These are phyloP conservation scores for Arctia plantaginis DNA, from an alignment of 2,888 invertebrate genomes.

Conservation along the genomic window DNA sequence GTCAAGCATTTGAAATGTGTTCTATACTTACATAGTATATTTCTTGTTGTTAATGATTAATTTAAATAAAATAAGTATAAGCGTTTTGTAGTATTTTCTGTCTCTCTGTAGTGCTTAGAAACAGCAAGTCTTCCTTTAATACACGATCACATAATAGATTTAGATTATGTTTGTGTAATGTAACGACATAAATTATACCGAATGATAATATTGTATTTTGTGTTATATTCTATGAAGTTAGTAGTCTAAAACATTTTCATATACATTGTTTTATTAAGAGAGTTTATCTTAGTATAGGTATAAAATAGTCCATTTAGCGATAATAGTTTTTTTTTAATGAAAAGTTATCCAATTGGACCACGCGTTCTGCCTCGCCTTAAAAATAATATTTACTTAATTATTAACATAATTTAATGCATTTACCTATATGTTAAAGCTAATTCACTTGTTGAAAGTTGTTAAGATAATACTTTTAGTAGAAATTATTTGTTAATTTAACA, in stretches of 20 bases:
- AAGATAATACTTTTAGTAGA: background rate
- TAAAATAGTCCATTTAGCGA: conserved; percentile 3
- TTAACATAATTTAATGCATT: conserved; percentile 30
- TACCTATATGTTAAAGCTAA: conserved; percentile 10
- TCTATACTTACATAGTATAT: background rate
- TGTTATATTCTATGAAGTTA: background rate
- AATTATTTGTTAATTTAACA: conserved; percentile 3
- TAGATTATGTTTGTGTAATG: background rate
- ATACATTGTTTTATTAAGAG: background rate
- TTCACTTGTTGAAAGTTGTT: background rate
- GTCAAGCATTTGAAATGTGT: background rate
- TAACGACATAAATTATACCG: background rate
- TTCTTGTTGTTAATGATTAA: background rate
- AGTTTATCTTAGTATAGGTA: background rate
- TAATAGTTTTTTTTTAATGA: background rate
- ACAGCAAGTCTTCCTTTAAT: background rate
- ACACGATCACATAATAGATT: background rate
- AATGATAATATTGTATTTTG: background rate
- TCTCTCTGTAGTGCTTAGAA: background rate
- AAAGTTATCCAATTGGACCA: conserved; percentile 3
- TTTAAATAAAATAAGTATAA: background rate
- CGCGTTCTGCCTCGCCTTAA: conserved; percentile 40
- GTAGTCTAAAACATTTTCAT: background rate
- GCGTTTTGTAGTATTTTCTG: background rate
- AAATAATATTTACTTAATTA: conserved; percentile 47